Evolutionary conservation across 2,888 invertebrate genomes (phyloP).

Genomic region (Hartigia nigra): DNA sequence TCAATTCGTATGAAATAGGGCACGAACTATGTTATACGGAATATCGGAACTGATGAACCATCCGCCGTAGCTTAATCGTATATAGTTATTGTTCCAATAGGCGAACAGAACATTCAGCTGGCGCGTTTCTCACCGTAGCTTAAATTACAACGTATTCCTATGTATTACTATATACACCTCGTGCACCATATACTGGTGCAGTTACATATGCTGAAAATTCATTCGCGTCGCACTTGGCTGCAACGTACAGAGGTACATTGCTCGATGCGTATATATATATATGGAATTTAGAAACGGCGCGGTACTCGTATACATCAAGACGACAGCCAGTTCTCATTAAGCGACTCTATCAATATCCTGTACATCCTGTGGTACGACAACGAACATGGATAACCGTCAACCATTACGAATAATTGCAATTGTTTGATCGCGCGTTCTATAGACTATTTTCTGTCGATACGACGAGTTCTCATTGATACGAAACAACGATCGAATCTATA

Average conservation of each 20-base stretch:
- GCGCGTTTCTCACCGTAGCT: not conserved
- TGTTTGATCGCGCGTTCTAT: too few species aligned
- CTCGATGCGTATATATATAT: not conserved
- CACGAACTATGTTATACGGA: not conserved
- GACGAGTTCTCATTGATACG: too few species aligned
- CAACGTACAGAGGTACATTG: not conserved
- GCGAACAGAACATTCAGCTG: not conserved
- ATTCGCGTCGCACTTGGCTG: not conserved
- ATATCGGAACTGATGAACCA: not conserved
- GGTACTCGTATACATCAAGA: too few species aligned
- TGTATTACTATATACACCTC: not conserved
- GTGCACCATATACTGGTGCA: not conserved
- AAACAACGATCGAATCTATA: too few species aligned
- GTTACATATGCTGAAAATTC: not conserved
- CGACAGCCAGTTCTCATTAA: too few species aligned
- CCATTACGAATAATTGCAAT: too few species aligned
- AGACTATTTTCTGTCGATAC: too few species aligned
- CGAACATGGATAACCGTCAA: too few species aligned
- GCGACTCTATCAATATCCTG: too few species aligned
- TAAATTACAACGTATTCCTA: not conserved
- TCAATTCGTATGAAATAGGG: not conserved
- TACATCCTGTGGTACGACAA: too few species aligned
- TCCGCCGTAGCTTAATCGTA: not conserved
- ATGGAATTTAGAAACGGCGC: not conserved
- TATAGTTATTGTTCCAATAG: not conserved